phyloP scores from a whole-genome alignment of 2,113 vertebrate genomes.

The Isichthys henryi region DNA sequence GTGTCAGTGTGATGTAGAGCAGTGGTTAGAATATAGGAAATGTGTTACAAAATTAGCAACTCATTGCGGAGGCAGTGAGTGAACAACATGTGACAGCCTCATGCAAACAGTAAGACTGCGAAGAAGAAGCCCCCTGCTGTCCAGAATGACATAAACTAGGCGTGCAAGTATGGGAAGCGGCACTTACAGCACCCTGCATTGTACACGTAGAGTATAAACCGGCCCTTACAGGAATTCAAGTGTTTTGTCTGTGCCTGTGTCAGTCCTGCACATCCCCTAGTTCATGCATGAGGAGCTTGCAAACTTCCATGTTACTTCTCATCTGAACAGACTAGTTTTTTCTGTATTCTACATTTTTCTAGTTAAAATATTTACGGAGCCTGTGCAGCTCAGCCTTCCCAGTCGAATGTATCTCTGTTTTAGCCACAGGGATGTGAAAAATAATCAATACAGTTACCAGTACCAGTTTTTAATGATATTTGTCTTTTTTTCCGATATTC shows the following conservation, averaged over 20 bases:
- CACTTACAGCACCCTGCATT: too few species aligned
- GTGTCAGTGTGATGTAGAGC: too few species aligned
- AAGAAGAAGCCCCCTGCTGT: background rate
- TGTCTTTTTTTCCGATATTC: background rate
- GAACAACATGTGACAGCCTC: background rate
- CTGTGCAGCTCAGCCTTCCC: background rate
- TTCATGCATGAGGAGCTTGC: background rate
- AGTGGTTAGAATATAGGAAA: background rate
- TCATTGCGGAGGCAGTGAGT: background rate
- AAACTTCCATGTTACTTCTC: background rate
- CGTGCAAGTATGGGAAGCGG: background rate
- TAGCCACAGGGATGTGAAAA: background rate
- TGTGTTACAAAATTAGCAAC: background rate
- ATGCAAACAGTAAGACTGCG: background rate
- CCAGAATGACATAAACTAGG: background rate
- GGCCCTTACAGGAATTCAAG: background rate
- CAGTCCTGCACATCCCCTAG: background rate
- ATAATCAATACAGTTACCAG: background rate
- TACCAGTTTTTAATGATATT: background rate
- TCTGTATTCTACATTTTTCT: background rate
- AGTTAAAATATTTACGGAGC: background rate
- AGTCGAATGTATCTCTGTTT: background rate
- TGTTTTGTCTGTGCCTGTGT: background rate
- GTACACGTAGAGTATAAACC: background rate
- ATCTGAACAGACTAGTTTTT: background rate